phyloP scores from a whole-genome alignment of 2,113 vertebrate species.

The Corythaixoides concolor region DNA sequence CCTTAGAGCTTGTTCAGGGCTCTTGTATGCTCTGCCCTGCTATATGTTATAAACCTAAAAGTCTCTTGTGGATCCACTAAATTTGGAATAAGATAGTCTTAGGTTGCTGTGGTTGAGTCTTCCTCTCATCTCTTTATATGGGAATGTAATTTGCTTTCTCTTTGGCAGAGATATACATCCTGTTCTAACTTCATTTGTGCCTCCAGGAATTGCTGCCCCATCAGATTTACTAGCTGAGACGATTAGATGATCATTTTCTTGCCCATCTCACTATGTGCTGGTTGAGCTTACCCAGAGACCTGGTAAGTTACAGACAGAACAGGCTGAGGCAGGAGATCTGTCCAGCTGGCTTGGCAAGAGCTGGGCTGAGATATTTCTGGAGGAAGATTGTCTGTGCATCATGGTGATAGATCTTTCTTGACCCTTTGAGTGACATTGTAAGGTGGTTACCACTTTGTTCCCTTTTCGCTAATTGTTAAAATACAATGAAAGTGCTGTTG shows the following conservation, averaged over 20 bases:
- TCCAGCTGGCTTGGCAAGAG: neutral
- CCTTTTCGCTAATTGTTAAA: neutral
- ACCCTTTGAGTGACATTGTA: neutral
- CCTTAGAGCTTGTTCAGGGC: neutral
- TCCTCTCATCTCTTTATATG: neutral
- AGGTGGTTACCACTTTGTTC: neutral
- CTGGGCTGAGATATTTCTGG: neutral
- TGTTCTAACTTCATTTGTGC: neutral
- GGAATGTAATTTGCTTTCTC: neutral
- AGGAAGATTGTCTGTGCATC: neutral
- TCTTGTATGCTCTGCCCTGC: neutral
- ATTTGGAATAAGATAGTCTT: neutral
- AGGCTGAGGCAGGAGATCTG: neutral
- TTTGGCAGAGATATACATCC: neutral
- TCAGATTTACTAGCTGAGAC: neutral
- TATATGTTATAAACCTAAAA: neutral
- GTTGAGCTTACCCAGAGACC: neutral
- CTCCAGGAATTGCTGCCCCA: neutral
- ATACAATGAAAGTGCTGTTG: fast-evolving
- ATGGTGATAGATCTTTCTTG: neutral
- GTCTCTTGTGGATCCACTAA: neutral
- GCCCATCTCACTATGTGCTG: neutral
- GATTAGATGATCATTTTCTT: neutral
- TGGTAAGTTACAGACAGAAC: neutral
- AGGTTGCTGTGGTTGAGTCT: neutral